Conservation (phyloP, 1,140 invertebrate genomes). For the Drosophila arawakana region DNA sequence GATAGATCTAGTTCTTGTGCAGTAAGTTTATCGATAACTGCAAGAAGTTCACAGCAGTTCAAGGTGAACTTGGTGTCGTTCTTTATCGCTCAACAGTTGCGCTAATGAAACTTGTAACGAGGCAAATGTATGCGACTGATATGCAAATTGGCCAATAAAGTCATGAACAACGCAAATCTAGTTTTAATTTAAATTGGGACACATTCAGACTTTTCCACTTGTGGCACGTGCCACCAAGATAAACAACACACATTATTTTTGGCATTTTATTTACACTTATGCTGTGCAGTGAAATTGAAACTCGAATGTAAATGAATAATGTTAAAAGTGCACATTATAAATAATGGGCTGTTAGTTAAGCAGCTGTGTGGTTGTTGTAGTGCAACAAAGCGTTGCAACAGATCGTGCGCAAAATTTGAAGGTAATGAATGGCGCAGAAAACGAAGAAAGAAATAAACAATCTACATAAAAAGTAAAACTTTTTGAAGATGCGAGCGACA, state of each 20-base stretch:
- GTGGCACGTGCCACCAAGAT: conserved; percentile 44
- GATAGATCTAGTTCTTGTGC: background rate
- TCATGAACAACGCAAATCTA: background rate
- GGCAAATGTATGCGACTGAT: conserved; percentile 1
- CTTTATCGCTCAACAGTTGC: background rate
- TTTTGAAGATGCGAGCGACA: conserved; percentile 42
- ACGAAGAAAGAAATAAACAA: conserved; percentile 45
- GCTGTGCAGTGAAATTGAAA: conserved; percentile 52
- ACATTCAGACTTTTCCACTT: background rate
- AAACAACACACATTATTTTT: conserved; percentile 33
- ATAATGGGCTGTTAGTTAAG: conserved; percentile 69
- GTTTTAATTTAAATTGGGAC: conserved; percentile 2
- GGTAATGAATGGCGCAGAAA: conserved; percentile 36
- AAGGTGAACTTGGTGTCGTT: conserved; percentile 5
- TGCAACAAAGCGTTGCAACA: conserved; percentile 77
- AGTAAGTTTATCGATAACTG: background rate
- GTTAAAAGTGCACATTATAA: conserved; percentile 55
- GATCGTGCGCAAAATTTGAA: conserved; percentile 82
- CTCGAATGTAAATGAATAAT: conserved; percentile 50
- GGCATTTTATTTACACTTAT: background rate
- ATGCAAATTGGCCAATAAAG: conserved; percentile 52
- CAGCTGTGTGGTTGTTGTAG: conserved; percentile 58
- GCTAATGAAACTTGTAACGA: conserved; percentile 9
- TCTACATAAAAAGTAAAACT: conserved; percentile 74
- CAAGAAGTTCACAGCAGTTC: conserved; percentile 11